These are phyloP conservation scores for Sympetrum striolatum DNA, from an alignment of 2,888 invertebrate species.

Conservation along the genomic window DNA sequence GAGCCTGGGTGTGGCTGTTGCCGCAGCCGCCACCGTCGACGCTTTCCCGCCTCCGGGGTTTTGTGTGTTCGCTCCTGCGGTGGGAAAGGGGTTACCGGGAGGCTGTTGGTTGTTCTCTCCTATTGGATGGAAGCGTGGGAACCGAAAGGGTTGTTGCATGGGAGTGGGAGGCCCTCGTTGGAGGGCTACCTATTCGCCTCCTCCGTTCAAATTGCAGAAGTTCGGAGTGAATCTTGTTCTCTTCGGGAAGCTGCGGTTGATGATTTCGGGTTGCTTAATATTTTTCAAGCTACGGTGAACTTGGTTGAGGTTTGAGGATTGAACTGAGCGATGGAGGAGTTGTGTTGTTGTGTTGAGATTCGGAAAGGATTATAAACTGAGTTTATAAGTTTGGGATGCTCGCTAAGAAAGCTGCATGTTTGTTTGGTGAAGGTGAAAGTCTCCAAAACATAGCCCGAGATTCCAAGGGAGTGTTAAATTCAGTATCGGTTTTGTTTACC, in stretches of 20 bases:
- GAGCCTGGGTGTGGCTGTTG: slow-evolving; percentile 28
- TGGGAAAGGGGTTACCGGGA: slow-evolving; percentile 29
- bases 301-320: too few relatives aligned
- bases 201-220: neutral
- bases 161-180: slow-evolving; percentile 11
- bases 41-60: neutral
- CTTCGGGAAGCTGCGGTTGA: neutral
- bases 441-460: too few relatives aligned
- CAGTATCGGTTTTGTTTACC: too few relatives aligned
- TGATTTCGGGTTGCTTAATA: neutral
- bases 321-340: too few relatives aligned
- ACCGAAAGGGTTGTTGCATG: slow-evolving; percentile 26
- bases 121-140: neutral
- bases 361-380: too few relatives aligned
- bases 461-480: too few relatives aligned
- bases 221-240: neutral
- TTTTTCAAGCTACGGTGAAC: neutral
- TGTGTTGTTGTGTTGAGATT: too few relatives aligned
- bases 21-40: neutral
- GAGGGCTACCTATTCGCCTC: neutral
- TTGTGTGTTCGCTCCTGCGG: slow-evolving; percentile 28
- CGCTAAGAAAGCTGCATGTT: too few relatives aligned
- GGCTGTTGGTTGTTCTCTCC: slow-evolving; percentile 17
- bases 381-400: too few relatives aligned
- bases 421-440: too few relatives aligned